Evolutionary conservation across 2,113 vertebrate species (phyloP).

Genomic region (Plotosus lineatus): DNA sequence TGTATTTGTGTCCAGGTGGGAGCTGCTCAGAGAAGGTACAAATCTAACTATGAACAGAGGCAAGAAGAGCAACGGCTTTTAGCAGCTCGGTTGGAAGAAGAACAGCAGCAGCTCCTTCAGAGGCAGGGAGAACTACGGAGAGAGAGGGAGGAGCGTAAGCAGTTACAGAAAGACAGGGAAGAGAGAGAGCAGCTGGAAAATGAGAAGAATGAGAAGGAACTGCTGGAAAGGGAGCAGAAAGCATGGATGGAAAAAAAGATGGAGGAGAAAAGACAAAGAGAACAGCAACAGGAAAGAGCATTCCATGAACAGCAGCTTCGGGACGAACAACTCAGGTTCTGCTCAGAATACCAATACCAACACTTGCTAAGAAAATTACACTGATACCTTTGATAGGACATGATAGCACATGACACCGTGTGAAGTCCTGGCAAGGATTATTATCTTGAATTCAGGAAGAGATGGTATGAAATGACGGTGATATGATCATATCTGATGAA

Average conservation of each 20-base stretch:
- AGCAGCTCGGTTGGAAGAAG: slow-evolving; percentile 72
- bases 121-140: slow-evolving; percentile 77
- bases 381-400: neutral
- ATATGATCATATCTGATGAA: neutral
- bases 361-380: neutral
- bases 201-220: slow-evolving; percentile 72
- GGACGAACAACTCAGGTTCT: slow-evolving; percentile 69
- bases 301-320: slow-evolving; percentile 68
- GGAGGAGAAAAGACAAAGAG: slow-evolving; percentile 64
- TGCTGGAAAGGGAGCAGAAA: slow-evolving; percentile 75
- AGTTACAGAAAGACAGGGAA: slow-evolving; percentile 75
- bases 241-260: slow-evolving; percentile 63
- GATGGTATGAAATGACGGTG: neutral
- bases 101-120: slow-evolving; percentile 71
- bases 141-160: slow-evolving; percentile 68
- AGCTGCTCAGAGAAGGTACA: slow-evolving; percentile 1
- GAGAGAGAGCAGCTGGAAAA: slow-evolving; percentile 46
- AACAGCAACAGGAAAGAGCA: slow-evolving; percentile 70
- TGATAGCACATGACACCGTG: neutral
- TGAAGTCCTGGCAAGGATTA: neutral
- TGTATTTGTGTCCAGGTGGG: slow-evolving; percentile 35
- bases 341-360: neutral
- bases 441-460: neutral
- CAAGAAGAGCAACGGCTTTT: slow-evolving; percentile 82
- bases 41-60: slow-evolving; percentile 41